Evolutionary conservation across 2,113 vertebrate species (phyloP).

Genomic region (Todiramphus chloris): DNA sequence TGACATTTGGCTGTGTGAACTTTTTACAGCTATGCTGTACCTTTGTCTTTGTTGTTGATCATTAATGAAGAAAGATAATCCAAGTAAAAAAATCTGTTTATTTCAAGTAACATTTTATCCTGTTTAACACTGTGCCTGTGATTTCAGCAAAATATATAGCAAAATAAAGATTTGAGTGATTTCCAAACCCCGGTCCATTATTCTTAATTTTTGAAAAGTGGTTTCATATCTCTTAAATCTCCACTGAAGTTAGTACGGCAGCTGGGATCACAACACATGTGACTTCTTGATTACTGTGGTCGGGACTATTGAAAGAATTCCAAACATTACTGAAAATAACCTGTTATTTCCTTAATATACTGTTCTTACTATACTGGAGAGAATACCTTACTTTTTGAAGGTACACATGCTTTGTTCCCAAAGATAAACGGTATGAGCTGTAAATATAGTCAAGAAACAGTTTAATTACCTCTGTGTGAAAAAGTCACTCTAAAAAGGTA

Average conservation of each 20-base stretch:
- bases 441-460: not conserved
- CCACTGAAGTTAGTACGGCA: not conserved
- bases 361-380: not conserved
- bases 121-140: not conserved
- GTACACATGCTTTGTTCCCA: fast-evolving
- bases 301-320: not conserved
- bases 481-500: not conserved
- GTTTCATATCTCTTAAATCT: not conserved
- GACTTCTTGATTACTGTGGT: not conserved
- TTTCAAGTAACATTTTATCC: not conserved
- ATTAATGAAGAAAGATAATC: not conserved
- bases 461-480: not conserved
- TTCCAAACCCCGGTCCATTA: too few relatives aligned
- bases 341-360: not conserved
- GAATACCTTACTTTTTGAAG: not conserved
- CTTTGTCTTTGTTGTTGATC: not conserved
- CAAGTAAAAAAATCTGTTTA: not conserved
- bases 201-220: not conserved
- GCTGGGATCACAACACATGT: not conserved
- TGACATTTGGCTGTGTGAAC: not conserved
- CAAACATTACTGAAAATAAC: not conserved
- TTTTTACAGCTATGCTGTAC: not conserved
- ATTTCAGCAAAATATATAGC: not conserved
- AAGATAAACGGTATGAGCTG: not conserved
- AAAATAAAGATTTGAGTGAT: not conserved